Evolutionary conservation across 2,113 vertebrate genomes (phyloP).

Genomic region (Plecturocebus donacophilus): DNA sequence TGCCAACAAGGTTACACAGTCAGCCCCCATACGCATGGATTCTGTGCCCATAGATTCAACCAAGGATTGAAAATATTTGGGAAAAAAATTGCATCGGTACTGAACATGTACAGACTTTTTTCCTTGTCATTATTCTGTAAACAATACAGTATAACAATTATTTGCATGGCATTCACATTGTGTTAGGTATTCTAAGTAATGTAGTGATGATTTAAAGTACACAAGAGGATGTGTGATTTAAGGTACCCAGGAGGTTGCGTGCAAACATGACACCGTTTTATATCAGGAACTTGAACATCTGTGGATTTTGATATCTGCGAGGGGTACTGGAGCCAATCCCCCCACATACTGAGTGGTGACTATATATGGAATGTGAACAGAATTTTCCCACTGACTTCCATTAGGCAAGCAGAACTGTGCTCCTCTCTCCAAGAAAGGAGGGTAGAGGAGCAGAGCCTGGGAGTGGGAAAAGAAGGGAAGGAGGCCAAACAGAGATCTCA

Average conservation of each 20-base stretch:
- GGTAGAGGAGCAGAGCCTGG: neutral
- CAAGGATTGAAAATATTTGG: neutral
- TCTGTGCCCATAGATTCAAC: neutral
- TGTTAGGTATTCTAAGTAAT: neutral
- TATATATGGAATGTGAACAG: neutral
- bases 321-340: neutral
- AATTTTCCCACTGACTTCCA: neutral
- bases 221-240: neutral
- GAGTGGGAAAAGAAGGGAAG: neutral
- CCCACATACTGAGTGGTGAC: neutral
- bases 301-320: neutral
- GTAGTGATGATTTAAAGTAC: neutral
- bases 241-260: neutral
- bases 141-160: neutral
- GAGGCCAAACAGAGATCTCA: neutral
- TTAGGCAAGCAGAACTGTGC: neutral
- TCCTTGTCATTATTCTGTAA: neutral
- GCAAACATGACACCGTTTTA: neutral
- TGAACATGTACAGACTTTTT: neutral
- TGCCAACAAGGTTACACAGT: neutral
- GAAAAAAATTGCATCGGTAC: neutral
- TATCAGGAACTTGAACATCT: neutral
- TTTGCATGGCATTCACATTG: neutral
- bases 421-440: slow-evolving; percentile 19
- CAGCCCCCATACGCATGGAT: neutral